These are phyloP conservation scores for Linnaemya vulpina DNA, from an alignment of 2,888 invertebrate species.

Conservation along the genomic window DNA sequence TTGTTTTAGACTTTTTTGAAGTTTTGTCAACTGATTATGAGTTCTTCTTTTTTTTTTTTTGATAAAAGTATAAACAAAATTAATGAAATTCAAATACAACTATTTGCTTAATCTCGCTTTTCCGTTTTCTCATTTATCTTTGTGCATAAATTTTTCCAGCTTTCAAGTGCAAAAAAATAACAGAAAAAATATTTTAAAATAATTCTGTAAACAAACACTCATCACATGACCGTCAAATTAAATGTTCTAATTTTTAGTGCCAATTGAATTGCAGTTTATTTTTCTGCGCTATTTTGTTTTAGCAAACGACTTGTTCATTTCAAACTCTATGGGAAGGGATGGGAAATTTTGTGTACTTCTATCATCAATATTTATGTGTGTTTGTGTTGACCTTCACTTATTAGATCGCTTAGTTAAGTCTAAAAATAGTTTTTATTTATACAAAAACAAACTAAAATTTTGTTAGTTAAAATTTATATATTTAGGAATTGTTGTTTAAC, in stretches of 20 bases:
- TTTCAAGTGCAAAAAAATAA: conserved; percentile 49
- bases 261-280: conserved; percentile 47
- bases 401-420: too few species aligned
- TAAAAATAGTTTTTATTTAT: too few species aligned
- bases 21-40: conserved; percentile 46
- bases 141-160: neutral
- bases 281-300: neutral
- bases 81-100: neutral
- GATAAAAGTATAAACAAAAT: conserved; percentile 2
- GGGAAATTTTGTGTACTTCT: neutral
- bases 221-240: conserved; percentile 52
- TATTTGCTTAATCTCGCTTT: conserved; percentile 5
- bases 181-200: neutral
- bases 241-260: conserved; percentile 44
- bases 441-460: too few species aligned
- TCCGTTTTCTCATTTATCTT: conserved; percentile 15
- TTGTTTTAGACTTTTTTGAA: conserved; percentile 10
- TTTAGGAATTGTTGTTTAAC: too few species aligned
- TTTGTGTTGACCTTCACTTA: too few species aligned
- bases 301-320: neutral
- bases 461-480: too few species aligned
- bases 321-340: neutral
- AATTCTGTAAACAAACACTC: conserved; percentile 41
- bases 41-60: conserved; percentile 4
- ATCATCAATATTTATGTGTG: too few species aligned